Conservation (phyloP, 1,140 invertebrate genomes). For the Apis laboriosa region DNA sequence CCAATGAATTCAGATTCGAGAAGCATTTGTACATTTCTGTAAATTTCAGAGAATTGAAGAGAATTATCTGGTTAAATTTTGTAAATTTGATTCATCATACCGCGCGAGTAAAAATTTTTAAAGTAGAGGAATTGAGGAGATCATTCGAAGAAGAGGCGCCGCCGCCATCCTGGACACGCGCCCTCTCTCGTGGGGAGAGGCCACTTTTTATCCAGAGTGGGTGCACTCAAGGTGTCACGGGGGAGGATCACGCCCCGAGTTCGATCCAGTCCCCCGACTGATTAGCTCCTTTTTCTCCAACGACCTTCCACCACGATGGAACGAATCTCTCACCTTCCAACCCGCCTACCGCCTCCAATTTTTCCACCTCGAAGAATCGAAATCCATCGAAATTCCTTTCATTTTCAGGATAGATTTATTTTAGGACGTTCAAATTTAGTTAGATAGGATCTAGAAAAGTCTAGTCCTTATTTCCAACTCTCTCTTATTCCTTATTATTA, state of each 20-base stretch:
- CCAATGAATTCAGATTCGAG: too few relatives aligned
- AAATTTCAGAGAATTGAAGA: too few relatives aligned
- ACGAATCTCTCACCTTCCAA: constrained; percentile 1
- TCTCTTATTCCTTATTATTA: too few relatives aligned
- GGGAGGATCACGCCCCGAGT: constrained; percentile 23
- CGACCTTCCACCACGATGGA: neutral
- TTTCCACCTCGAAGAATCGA: neutral
- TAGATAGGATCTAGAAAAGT: too few relatives aligned
- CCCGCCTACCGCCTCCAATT: neutral
- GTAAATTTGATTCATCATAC: too few relatives aligned
- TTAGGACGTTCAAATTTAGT: too few relatives aligned
- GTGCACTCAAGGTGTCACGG: constrained; percentile 34
- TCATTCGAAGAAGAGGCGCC: too few relatives aligned
- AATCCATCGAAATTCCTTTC: neutral
- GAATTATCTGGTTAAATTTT: too few relatives aligned
- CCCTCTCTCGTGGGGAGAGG: neutral
- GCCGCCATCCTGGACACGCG: constrained; percentile 2
- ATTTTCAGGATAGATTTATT: neutral
- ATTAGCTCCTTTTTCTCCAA: constrained; percentile 45
- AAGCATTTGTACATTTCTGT: too few relatives aligned
- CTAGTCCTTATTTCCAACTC: too few relatives aligned
- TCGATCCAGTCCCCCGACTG: constrained; percentile 40
- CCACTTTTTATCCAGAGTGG: constrained; percentile 19
- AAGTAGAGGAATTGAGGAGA: neutral
- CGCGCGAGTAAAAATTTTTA: too few relatives aligned